Evolutionary conservation across 2,888 invertebrate genomes (phyloP), one percentile per base, ranked within the genome.

Genomic region (Danaus chrysippus): DNA sequence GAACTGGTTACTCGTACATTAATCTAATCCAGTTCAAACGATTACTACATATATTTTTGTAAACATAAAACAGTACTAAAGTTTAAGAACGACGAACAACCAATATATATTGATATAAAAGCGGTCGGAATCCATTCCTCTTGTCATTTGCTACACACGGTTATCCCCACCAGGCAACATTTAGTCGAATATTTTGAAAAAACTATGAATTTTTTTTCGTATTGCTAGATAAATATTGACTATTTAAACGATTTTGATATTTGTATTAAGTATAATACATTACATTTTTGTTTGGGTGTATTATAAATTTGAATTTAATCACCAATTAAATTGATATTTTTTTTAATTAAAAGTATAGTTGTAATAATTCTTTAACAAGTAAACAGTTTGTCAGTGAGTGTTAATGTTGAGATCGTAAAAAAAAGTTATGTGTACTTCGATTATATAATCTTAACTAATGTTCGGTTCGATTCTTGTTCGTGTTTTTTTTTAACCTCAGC

Each of bases 371-470:
- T 34, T 49, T 17, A 10, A 56, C 8, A 11, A n/a, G 43, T 55
- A 12, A 59, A 59, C 54, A 42, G 10, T 13, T 11, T 23, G 56
- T 44, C 61, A 41, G 67, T 69, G 55, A 70, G 68, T 68, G 62
- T 17, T 61, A 15, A n/a, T 49, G 17, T 49, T 49, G 15, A 23
- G 54, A 61, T 69, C 73, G 68, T 71, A 72, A 72, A 69, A 68
- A 49, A 68, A 34, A 34, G 67, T 61, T 66, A 59, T 62, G 55
- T 66, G 64, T 65, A 59, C 58, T 70, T 62, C 66, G 60, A 67
- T 67, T 62, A 66, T 68, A 62, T 62, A 69, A 72, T 71, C 72
- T 70, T 62, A 67, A 69, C 66, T 66, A 68, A 67, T 68, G 68
- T 58, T 65, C 41, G 17, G 17, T 49, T 49, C 49, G 49, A 17